Conservation (phyloP, 2,888 invertebrate genomes). For the Nemapogon koenigi region DNA sequence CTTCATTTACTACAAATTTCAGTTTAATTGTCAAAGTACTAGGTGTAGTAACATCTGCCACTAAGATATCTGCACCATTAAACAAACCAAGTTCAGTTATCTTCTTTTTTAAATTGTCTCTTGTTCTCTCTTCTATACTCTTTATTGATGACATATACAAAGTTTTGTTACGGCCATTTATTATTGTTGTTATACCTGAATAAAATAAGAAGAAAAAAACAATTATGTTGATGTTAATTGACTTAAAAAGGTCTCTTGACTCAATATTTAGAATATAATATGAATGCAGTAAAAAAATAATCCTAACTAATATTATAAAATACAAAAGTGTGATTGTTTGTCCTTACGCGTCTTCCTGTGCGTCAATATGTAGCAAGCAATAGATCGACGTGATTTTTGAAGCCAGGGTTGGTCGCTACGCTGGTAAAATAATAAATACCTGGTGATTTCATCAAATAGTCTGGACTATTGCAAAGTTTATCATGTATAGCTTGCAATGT, state of each 20-base stretch:
- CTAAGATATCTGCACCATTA: slow-evolving; percentile 86
- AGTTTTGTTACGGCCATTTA: slow-evolving; percentile 87
- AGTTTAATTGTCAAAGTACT: slow-evolving; percentile 79
- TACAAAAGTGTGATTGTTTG: too few species aligned
- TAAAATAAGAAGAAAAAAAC: too few species aligned
- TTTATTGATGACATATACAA: slow-evolving; percentile 92
- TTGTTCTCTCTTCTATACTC: slow-evolving; percentile 89
- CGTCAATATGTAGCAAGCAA: too few species aligned
- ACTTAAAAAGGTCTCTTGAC: background rate
- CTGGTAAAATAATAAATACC: slow-evolving; percentile 32
- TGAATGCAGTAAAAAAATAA: too few species aligned
- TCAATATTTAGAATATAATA: too few species aligned
- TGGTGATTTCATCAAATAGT: slow-evolving; percentile 92
- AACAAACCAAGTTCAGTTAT: slow-evolving; percentile 83
- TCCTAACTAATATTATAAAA: too few species aligned
- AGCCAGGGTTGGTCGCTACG: too few species aligned
- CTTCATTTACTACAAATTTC: slow-evolving; percentile 67
- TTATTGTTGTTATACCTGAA: slow-evolving; percentile 76
- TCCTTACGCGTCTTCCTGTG: too few species aligned
- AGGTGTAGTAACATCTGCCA: slow-evolving; percentile 92
- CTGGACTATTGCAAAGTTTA: slow-evolving; percentile 75
- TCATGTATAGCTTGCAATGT: slow-evolving; percentile 84
- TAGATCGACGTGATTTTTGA: too few species aligned
- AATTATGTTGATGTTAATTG: too few species aligned
- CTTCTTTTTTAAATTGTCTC: slow-evolving; percentile 86